phyloP scores from a whole-genome alignment of 2,113 vertebrate genomes.

The Bos taurus region ARS-UCD2.0 NC_037332.1:76837501-76838000 shows the following conservation, averaged over 20 bases:
- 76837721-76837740: neutral
- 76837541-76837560: too few species aligned
- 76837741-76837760: neutral
- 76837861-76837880: neutral
- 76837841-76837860: neutral
- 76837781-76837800: neutral
- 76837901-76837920: neutral
- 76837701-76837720: neutral
- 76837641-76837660: too few species aligned
- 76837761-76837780: neutral
- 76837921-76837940: neutral
- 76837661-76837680: too few species aligned
- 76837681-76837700: neutral
- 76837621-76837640: too few species aligned
- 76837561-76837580: too few species aligned
- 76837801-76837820: neutral
- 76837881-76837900: neutral
- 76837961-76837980: neutral
- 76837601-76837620: too few species aligned
- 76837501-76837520: too few species aligned
- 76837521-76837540: too few species aligned
- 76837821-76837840: neutral
- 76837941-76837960: neutral
- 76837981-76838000: neutral
- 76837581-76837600: too few species aligned